Conservation (phyloP, 2,888 invertebrate species). For the Cosmorhoe ocellata region DNA sequence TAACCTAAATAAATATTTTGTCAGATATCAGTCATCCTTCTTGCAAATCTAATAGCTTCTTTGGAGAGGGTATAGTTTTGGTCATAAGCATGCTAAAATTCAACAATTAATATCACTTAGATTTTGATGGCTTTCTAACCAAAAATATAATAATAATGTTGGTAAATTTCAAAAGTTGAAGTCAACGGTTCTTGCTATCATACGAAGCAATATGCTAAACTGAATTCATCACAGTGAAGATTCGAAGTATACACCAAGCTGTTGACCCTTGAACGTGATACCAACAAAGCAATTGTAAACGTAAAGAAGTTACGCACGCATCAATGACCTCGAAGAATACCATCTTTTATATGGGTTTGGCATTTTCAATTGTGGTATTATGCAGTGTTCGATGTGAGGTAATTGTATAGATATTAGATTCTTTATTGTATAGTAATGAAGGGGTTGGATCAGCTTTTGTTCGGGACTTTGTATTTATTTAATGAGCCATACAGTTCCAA, state of each 20-base stretch:
- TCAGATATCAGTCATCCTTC: conserved; percentile 14
- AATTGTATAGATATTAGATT: too few relatives aligned
- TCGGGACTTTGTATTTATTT: conserved; percentile 17
- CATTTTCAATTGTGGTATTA: conserved; percentile 28
- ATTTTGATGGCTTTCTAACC: too few relatives aligned
- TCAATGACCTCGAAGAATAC: conserved; percentile 34
- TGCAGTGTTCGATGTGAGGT: conserved; percentile 27
- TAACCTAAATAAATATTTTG: conserved; percentile 23
- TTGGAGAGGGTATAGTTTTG: conserved; percentile 12
- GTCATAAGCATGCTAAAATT: too few relatives aligned
- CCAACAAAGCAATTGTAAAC: conserved; percentile 15
- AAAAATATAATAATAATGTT: too few relatives aligned
- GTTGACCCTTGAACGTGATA: conserved; percentile 22
- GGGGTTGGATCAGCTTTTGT: conserved; percentile 20
- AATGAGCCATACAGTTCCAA: conserved; percentile 14
- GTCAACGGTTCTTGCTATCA: background rate
- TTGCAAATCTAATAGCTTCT: conserved; percentile 10
- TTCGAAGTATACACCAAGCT: conserved; percentile 5
- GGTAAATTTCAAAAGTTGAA: too few relatives aligned
- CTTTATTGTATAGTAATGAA: conserved; percentile 29
- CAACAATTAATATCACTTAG: too few relatives aligned
- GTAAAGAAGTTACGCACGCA: conserved; percentile 32
- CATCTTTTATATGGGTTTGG: conserved; percentile 33
- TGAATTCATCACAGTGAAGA: background rate
- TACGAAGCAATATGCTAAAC: too few relatives aligned